Base-by-base conservation (phyloP, 1,140 invertebrate genomes). In the Drosophila parvula region DNA sequence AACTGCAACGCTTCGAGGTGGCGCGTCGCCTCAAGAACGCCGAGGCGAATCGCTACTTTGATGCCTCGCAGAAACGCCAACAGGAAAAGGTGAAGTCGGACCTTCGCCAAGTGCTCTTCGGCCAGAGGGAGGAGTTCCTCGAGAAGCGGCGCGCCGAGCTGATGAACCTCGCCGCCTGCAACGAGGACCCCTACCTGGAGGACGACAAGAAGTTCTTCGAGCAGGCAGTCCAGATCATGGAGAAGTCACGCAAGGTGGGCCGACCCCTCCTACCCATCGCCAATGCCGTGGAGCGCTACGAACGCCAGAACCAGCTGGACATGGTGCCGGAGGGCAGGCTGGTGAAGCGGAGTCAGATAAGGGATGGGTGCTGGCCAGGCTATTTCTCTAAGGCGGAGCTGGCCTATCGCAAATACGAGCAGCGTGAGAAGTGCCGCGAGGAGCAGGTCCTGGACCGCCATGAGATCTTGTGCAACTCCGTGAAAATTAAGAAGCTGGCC, bases 331-430 rank as follows among this genome's bases (percentile, higher is more conserved):
- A 74, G 58, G 55, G 69, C 8, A 63, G 58, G n/a, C 11, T 64
- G 16, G 43, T 79, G 28, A 65, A 40, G 16, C 55, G 84, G 0
- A 80, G 59, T n/a, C 44, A 56, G 10, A 18, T 63, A 0, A 47
- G 85, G 2, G 85, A 89, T 28, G 22, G 18, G 22, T 89, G 84
- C 63, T 89, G 81, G 85, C 84, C 84, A 0, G 81, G 81, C 3
- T 89, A 38, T 27, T 50, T 34, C 22, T 70, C 78, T 30, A 84
- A 89, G 32, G 84, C 85, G 8, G 56, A 81, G 12, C 22, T 84
- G 32, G 81, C 86, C 43, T 90, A 67, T 32, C 47, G 61, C 5
- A 90, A 89, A 38, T 90, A 89, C 50, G 78, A 78, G 41, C 85
- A 90, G 41, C 62, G 69, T 0, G 78, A 90, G 28, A 63, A 40